These are phyloP conservation scores for Pteronura brasiliensis DNA, from an alignment of 2,113 vertebrate species.

Conservation along the genomic window DNA sequence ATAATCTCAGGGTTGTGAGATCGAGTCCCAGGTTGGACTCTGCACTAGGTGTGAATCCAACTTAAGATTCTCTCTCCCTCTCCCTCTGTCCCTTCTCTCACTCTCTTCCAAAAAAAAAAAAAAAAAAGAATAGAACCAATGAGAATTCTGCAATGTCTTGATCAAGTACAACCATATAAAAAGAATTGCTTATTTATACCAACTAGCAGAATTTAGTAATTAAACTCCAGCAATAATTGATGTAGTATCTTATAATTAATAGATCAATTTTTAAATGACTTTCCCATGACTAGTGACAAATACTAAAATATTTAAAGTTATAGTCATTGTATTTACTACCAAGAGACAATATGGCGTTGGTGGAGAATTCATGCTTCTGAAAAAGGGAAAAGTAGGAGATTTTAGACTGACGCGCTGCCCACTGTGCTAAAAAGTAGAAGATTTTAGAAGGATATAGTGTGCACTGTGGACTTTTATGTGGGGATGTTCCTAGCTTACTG, in stretches of 20 bases:
- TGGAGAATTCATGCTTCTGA: neutral
- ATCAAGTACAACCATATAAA: neutral
- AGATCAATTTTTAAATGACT: neutral
- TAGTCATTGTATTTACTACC: neutral
- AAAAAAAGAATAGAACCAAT: neutral
- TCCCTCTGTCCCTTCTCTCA: too few relatives aligned
- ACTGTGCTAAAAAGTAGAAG: neutral
- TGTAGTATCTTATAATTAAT: neutral
- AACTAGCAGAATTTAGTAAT: conserved; percentile 6
- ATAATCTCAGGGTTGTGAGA: too few relatives aligned
- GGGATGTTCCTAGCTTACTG: neutral
- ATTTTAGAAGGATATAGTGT: neutral
- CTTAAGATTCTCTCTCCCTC: too few relatives aligned
- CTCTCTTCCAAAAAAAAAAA: too few relatives aligned
- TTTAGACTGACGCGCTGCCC: too few relatives aligned
- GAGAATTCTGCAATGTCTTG: neutral
- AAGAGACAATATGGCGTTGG: neutral
- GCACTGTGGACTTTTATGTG: neutral
- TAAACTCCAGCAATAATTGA: neutral
- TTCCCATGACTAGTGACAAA: neutral
- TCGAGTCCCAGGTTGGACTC: too few relatives aligned
- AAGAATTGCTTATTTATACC: neutral
- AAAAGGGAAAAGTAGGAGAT: neutral
- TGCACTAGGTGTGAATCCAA: too few relatives aligned
- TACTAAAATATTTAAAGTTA: neutral